phyloP scores from a whole-genome alignment of 2,113 vertebrate species.

The Brienomyrus longianalis region DNA sequence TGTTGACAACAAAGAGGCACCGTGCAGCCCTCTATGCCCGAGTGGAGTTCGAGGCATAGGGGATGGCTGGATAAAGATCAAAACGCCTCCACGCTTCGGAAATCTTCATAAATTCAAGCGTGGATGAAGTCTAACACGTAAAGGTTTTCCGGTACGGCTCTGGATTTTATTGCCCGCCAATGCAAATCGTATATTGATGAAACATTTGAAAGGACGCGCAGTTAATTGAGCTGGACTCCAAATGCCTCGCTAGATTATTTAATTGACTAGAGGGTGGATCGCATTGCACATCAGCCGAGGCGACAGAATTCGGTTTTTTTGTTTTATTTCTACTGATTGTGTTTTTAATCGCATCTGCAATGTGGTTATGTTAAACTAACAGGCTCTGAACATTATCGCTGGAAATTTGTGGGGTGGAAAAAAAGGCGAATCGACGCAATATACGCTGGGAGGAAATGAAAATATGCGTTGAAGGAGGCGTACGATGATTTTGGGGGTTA shows the following conservation, averaged over 20 bases:
- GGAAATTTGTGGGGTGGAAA: background rate
- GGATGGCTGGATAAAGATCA: slow-evolving; percentile 17
- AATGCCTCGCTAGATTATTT: background rate
- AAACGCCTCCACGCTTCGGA: slow-evolving; percentile 12
- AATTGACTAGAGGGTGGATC: background rate
- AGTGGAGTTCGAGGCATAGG: slow-evolving; percentile 6
- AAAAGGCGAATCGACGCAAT: background rate
- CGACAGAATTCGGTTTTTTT: background rate
- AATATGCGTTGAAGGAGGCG: background rate
- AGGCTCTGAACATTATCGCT: background rate
- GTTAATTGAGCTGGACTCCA: slow-evolving; percentile 6
- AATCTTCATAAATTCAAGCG: background rate
- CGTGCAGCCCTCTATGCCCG: slow-evolving; percentile 6
- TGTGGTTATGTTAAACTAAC: background rate
- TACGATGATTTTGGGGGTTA: background rate
- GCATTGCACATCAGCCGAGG: background rate
- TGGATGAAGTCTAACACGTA: background rate
- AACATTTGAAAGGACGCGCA: background rate
- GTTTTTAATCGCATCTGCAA: background rate
- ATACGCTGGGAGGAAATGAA: background rate
- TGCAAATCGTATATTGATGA: background rate
- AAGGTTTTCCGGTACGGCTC: background rate
- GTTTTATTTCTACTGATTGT: background rate
- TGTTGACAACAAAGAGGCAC: slow-evolving; percentile 14
- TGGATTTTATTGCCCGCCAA: background rate